Percentiles rank a stretch among this genome's conserved stretches.
Conservation (phyloP, 2,113 vertebrate genomes). For the Panurus biarmicus region DNA sequence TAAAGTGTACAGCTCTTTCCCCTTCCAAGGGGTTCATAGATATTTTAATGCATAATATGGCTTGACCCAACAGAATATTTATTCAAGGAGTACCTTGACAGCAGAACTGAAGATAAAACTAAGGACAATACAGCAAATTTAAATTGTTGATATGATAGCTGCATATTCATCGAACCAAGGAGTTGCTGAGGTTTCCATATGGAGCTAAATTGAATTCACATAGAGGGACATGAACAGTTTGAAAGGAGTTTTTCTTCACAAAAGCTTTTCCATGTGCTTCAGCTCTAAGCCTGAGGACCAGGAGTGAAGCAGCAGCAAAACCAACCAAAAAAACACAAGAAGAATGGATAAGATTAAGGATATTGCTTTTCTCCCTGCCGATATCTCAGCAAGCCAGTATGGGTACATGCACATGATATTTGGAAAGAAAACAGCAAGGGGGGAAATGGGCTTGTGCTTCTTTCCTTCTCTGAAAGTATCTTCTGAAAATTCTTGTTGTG, state of each 20-base stretch:
- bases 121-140: neutral
- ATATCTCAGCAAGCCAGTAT: neutral
- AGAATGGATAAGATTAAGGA: neutral
- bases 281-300: neutral
- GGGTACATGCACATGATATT: neutral
- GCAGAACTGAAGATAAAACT: neutral
- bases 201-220: neutral
- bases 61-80: constrained; percentile 1
- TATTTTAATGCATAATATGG: neutral
- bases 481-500: neutral
- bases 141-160: neutral
- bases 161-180: neutral
- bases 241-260: neutral
- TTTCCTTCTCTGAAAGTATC: neutral
- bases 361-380: neutral
- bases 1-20: neutral
- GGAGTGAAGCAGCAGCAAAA: neutral
- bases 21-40: neutral
- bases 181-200: neutral
- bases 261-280: neutral
- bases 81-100: neutral
- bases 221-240: neutral
- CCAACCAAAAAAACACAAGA: accelerated
- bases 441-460: neutral
- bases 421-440: neutral